These are phyloP conservation scores for Electrophaes corylata DNA, from an alignment of 2,888 invertebrate species.

Conservation along the genomic window DNA sequence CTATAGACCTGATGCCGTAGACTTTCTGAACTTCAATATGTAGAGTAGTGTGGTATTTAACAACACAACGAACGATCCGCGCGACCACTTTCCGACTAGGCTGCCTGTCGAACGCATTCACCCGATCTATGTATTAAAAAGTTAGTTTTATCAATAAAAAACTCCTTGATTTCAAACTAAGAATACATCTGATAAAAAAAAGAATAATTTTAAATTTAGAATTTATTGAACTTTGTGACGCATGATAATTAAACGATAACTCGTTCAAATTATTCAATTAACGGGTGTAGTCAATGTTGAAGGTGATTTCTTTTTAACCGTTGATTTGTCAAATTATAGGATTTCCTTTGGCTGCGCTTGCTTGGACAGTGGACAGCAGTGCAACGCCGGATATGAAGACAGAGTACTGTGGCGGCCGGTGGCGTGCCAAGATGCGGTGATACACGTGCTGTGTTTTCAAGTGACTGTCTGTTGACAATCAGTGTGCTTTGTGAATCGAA, in stretches of 20 bases:
- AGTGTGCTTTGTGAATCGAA: slow-evolving; percentile 50
- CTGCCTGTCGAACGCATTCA: slow-evolving; percentile 70
- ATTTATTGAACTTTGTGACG: slow-evolving; percentile 48
- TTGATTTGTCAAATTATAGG: slow-evolving; percentile 77
- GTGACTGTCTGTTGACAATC: slow-evolving; percentile 54
- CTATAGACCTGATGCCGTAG: slow-evolving; percentile 38
- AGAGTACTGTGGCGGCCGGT: slow-evolving; percentile 46
- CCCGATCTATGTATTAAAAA: slow-evolving; percentile 50
- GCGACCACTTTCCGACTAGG: slow-evolving; percentile 74
- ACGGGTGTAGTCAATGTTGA: slow-evolving; percentile 61
- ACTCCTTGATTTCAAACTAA: slow-evolving; percentile 2
- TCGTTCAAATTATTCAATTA: slow-evolving; percentile 54
- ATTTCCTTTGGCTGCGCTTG: slow-evolving; percentile 69
- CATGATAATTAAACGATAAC: slow-evolving; percentile 40
- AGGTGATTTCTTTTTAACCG: slow-evolving; percentile 65
- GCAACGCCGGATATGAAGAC: slow-evolving; percentile 65
- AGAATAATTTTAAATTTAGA: slow-evolving; percentile 42
- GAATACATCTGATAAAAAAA: slow-evolving; percentile 14
- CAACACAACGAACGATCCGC: slow-evolving; percentile 69
- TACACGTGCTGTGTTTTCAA: slow-evolving; percentile 46
- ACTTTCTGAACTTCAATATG: slow-evolving; percentile 69
- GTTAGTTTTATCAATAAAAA: slow-evolving; percentile 46
- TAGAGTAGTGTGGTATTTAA: slow-evolving; percentile 81
- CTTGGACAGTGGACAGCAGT: slow-evolving; percentile 50
- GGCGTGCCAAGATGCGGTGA: slow-evolving; percentile 58